Percentiles rank a stretch among this genome's conserved stretches.
These are phyloP conservation scores for Scarus forsteni DNA, from an alignment of 2,797 vertebrate species.

Conservation along the genomic window DNA sequence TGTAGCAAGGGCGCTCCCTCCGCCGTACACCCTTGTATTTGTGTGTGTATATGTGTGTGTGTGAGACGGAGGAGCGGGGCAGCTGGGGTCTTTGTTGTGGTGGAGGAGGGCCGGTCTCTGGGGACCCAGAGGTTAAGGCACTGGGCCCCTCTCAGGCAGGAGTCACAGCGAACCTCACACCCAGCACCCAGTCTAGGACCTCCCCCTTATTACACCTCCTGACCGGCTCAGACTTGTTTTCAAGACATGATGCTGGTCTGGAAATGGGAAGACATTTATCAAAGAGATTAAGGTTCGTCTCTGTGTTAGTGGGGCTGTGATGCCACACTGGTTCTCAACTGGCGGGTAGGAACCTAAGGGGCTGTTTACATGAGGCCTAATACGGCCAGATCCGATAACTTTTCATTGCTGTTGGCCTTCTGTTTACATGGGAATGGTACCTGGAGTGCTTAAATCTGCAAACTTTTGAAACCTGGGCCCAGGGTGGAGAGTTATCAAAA, in stretches of 20 bases:
- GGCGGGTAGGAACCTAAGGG: no score
- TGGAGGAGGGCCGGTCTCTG: constrained; percentile 81
- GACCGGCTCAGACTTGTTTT: constrained; percentile 48
- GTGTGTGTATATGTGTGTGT: constrained; percentile 35
- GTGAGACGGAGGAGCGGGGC: constrained; percentile 77
- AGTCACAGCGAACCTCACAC: constrained; percentile 71
- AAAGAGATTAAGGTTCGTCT: background rate
- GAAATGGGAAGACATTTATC: background rate
- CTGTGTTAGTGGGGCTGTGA: background rate
- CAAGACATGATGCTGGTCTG: constrained; percentile 14
- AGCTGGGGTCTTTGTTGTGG: constrained; percentile 89
- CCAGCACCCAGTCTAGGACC: constrained; percentile 53
- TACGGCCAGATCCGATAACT: no score
- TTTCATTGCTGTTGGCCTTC: no score
- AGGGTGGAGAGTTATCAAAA: no score
- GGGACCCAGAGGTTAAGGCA: constrained; percentile 81
- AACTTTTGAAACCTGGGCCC: no score
- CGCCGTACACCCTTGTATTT: constrained; percentile 51
- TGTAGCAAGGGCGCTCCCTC: constrained; percentile 69
- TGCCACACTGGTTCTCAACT: no score
- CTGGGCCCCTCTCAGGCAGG: constrained; percentile 78
- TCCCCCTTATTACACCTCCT: constrained; percentile 35
- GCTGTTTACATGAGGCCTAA: no score
- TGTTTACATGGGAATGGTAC: no score
- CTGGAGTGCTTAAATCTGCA: no score